Evolutionary conservation across 92 coral and sea anemone genomes (phyloP).

Genomic region (Phenganax marumi): DNA sequence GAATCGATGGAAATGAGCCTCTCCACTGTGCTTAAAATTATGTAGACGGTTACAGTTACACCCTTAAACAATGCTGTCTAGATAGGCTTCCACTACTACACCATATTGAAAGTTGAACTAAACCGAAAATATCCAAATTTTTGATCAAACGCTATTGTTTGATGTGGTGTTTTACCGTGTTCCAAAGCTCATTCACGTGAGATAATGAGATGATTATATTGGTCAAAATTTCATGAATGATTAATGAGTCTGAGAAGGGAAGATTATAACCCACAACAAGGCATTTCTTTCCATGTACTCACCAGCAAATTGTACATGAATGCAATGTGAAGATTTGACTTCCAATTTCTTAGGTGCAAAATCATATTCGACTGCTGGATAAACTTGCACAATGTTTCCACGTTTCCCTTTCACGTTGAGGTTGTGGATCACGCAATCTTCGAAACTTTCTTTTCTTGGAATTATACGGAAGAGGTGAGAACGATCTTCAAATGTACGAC

Average conservation of each 20-base stretch:
- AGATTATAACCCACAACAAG: no score
- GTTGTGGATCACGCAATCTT: slow-evolving; percentile 67
- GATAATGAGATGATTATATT: no score
- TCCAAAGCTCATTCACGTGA: no score
- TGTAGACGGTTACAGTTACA: neutral
- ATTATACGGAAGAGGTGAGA: slow-evolving; percentile 26
- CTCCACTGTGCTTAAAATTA: neutral
- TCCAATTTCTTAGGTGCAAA: slow-evolving; percentile 73
- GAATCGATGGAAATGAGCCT: neutral
- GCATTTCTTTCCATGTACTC: neutral
- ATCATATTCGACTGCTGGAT: slow-evolving; percentile 96
- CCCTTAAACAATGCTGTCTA: no score
- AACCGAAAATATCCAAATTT: no score
- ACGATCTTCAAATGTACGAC: slow-evolving; percentile 87
- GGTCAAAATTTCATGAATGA: no score
- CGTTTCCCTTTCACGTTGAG: slow-evolving; percentile 89
- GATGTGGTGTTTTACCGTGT: no score
- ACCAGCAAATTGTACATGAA: slow-evolving; percentile 98
- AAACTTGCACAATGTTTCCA: slow-evolving; percentile 87
- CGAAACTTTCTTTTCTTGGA: slow-evolving; percentile 49
- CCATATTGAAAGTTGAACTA: no score
- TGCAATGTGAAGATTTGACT: slow-evolving; percentile 56
- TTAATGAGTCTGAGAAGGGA: no score
- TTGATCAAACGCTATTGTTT: no score
- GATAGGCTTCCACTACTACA: no score